Evolutionary conservation across 2,797 vertebrate species (phyloP), one percentile per base, ranked within the genome.

Genomic region (Helicolenus hilgendorfi): DNA sequence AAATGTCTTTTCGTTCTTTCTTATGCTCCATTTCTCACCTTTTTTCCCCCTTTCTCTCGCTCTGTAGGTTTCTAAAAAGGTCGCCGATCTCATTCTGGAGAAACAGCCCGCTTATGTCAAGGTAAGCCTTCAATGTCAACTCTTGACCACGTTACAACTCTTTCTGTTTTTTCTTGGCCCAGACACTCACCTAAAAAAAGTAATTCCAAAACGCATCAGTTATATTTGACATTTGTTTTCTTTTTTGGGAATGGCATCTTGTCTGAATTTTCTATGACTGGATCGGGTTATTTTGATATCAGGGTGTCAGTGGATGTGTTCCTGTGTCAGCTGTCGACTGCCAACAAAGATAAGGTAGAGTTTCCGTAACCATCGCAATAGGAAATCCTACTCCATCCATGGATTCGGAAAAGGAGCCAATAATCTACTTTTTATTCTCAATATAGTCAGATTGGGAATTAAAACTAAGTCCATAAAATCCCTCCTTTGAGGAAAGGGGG

Each of bases 61-160:
- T 86, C 41, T 91, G 4, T 72, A 99, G 99, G 99, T 99, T 78
- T 99, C 99, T 84, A 99, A 98, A 97, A 99, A 98, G 96, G 99
- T 99, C 24, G 98, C 99, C 4, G 98, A 99, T 96, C 97, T 99
- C 93, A 99, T 99, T 94, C 97, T 99, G 95, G 99, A 99, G 95
- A 99, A 99, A 88, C 99, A 99, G 92, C 98, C 99, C 18, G 96
- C 99, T 11, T 99, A 99, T 94, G 98, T 99, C 85, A 98, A 99
- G 98, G 99, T 99, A 98, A 96, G 97, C 79, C 10, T 72, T 26
- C 29, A 15, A 4, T 62, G 53, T 79, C 13, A 83, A 2, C 29
- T 33, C 14, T 58, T 2, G 1, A 22, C 3, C 29, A 31, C 4
- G 22, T 55, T 13, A 56, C 3, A 72, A 24, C 4, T 0, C 3